phyloP scores from a whole-genome alignment of 2,113 vertebrate species.

The Cettia cetti region DNA sequence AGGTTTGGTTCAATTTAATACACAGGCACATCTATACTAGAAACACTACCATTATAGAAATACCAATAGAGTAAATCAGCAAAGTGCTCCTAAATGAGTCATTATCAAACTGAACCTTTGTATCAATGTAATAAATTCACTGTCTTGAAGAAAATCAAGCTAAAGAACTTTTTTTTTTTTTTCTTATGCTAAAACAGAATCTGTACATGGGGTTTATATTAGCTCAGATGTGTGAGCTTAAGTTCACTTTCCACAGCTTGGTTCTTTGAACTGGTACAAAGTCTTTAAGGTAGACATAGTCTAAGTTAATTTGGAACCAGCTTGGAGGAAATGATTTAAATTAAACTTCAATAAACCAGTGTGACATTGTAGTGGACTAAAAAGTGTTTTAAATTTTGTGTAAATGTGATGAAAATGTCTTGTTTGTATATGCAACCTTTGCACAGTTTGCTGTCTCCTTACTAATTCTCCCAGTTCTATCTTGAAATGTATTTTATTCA shows the following conservation, averaged over 20 bases:
- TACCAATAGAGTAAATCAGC: neutral
- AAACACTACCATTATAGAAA: neutral
- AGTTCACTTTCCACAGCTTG: neutral
- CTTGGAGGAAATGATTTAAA: neutral
- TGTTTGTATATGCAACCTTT: neutral
- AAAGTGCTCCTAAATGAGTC: neutral
- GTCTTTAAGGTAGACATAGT: neutral
- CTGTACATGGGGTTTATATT: neutral
- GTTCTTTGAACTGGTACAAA: neutral
- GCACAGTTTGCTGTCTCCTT: neutral
- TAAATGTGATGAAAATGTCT: neutral
- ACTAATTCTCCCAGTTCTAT: neutral
- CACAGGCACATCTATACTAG: neutral
- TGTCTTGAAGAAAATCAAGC: neutral
- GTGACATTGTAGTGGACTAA: neutral
- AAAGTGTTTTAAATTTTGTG: neutral
- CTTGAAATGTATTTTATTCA: constrained; percentile 6
- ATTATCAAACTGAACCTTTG: neutral
- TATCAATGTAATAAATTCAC: neutral
- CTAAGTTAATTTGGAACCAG: neutral
- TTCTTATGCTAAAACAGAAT: neutral
- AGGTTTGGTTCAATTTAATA: neutral
- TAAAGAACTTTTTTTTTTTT: neutral
- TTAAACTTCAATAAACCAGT: neutral
- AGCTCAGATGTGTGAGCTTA: neutral